A percentile compares a stretch with the other conserved stretches of the same genome.
Conservation (phyloP, 2,113 vertebrate species). For the Solea senegalensis region DNA sequence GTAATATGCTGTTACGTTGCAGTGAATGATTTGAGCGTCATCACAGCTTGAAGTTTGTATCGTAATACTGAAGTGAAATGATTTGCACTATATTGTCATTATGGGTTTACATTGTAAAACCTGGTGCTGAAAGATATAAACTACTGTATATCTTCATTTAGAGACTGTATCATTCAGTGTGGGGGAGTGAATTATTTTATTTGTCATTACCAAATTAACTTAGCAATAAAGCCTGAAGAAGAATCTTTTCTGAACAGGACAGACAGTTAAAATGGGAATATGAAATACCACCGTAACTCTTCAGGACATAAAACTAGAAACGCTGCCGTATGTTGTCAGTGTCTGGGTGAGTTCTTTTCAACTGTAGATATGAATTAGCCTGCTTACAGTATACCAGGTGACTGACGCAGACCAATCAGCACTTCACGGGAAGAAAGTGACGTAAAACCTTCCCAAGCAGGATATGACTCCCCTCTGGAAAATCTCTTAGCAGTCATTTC, state of each 20-base stretch:
- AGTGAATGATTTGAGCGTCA: slow-evolving; percentile 59
- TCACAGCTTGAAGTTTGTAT: slow-evolving; percentile 58
- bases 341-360: neutral
- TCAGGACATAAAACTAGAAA: neutral
- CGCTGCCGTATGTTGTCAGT: neutral
- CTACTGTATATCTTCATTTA: slow-evolving; percentile 12
- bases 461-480: slow-evolving; percentile 18
- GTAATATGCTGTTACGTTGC: slow-evolving; percentile 67
- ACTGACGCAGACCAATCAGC: slow-evolving; percentile 16
- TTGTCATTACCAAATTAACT: slow-evolving; percentile 25
- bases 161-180: slow-evolving; percentile 4
- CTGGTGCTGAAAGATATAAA: slow-evolving; percentile 22
- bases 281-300: neutral
- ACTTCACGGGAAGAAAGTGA: neutral
- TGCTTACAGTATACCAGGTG: slow-evolving; percentile 1
- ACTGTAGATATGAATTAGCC: neutral
- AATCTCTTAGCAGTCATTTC: slow-evolving; percentile 25
- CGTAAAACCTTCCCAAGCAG: slow-evolving; percentile 4
- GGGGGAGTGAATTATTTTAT: slow-evolving; percentile 20
- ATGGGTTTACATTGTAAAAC: slow-evolving; percentile 50
- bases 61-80: slow-evolving; percentile 60
- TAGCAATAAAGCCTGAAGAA: neutral
- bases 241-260: slow-evolving; percentile 3
- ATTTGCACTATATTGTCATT: slow-evolving; percentile 56
- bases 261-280: neutral